Conservation (phyloP, 2,888 invertebrate genomes). For the Maniola hyperantus region DNA sequence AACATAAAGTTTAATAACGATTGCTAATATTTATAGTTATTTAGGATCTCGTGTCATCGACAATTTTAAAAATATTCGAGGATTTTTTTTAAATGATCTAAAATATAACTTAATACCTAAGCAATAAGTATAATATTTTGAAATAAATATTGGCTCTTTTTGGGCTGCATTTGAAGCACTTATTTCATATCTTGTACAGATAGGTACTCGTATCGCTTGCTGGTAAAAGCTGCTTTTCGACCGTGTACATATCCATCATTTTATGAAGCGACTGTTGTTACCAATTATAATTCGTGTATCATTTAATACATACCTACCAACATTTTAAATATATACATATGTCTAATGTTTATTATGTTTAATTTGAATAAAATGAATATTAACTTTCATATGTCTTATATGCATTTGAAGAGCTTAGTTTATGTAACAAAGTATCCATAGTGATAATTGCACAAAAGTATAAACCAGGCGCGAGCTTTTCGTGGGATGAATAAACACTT, state of each 20-base stretch:
- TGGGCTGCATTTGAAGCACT: too few species aligned
- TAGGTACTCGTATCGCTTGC: too few species aligned
- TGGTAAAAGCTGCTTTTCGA: constrained; percentile 1
- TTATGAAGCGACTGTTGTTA: constrained; percentile 8
- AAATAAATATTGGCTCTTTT: too few species aligned
- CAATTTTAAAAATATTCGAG: too few species aligned
- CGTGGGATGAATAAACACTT: constrained; percentile 43
- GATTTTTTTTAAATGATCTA: too few species aligned
- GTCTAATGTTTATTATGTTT: background rate
- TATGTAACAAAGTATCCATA: constrained; percentile 9
- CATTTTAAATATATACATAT: background rate
- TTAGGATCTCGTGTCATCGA: too few species aligned
- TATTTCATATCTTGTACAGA: too few species aligned
- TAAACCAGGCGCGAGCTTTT: constrained; percentile 37
- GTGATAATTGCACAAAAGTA: constrained; percentile 35
- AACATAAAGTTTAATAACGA: too few species aligned
- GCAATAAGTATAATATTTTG: too few species aligned
- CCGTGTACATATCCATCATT: constrained; percentile 11
- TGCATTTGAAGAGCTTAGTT: background rate
- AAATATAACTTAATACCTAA: too few species aligned
- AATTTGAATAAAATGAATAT: background rate
- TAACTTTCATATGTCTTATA: background rate
- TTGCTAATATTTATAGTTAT: too few species aligned
- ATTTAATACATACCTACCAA: background rate
- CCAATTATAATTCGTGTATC: background rate